phyloP scores from a whole-genome alignment of 1,140 invertebrate species.

The Cydia splendana region DNA sequence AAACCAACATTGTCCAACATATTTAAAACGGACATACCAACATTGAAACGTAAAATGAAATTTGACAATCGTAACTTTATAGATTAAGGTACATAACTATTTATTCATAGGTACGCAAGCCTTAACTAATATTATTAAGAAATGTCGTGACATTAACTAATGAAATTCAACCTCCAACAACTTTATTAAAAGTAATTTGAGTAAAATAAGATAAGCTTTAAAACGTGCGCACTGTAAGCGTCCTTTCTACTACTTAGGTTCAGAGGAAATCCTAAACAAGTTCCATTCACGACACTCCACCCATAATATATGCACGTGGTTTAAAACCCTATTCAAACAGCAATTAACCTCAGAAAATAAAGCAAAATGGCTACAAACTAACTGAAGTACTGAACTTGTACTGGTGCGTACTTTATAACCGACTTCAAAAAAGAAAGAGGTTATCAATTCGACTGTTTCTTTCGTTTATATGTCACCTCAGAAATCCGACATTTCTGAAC shows the following conservation, averaged over 20 bases:
- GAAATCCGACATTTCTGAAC: too few relatives aligned
- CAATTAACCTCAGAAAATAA: conserved; percentile 1
- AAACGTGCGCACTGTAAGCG: not conserved
- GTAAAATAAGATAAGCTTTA: too few relatives aligned
- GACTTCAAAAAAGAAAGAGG: not conserved
- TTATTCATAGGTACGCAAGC: too few relatives aligned
- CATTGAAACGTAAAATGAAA: not conserved
- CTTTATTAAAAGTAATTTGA: too few relatives aligned
- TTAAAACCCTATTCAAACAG: conserved; percentile 5
- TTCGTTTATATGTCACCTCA: too few relatives aligned
- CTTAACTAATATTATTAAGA: too few relatives aligned
- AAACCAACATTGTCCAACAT: not conserved
- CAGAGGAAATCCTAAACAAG: conserved; percentile 9
- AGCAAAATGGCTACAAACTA: not conserved
- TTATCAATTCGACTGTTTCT: too few relatives aligned
- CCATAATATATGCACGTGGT: not conserved
- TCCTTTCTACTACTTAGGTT: not conserved
- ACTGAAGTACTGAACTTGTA: not conserved
- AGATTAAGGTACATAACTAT: too few relatives aligned
- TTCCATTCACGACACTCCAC: conserved; percentile 3
- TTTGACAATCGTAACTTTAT: too few relatives aligned
- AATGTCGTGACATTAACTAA: too few relatives aligned
- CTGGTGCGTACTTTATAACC: not conserved
- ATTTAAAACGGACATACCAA: not conserved
- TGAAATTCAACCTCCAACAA: too few relatives aligned